Base-by-base conservation (phyloP, 2,888 invertebrate species). In the Caenorhabditis angaria region DNA sequence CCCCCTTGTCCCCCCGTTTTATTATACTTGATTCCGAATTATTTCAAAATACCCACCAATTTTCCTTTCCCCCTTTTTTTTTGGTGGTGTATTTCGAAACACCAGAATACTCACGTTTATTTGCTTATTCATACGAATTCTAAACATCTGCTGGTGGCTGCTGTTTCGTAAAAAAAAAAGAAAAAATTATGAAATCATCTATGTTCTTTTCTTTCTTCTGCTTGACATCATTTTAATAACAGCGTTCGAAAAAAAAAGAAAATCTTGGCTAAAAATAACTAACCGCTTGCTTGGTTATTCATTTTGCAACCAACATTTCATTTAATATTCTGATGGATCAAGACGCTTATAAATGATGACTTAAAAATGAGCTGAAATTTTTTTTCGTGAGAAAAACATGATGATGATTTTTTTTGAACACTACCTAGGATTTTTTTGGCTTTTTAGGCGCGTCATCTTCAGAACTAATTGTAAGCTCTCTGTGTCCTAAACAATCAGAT, bases 141-240 rank as follows among this genome's bases (percentile, higher is more conserved):
- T 18, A 14, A 12, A 41, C 41, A 41, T 41, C 41, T 41, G 41
- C n/a, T n/a, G n/a, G n/a, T n/a, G n/a, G n/a, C n/a, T n/a, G n/a
- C 41, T 14, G 10, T 41, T 12, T 18, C 18, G 14, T 18, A 41
- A 12, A 41, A 18, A 32, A 32, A 41, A 12, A 18, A 18, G 18
- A 6, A 41, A 41, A 41, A 41, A 41, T 41, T 41, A 41, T 41
- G 41, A 41, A 41, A 41, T 41, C 41, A 41, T 18, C 41, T 3
- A 41, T 10, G 10, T 41, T 14, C 18, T 41, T 41, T 41, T 14
- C 18, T 41, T 14, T 14, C 18, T 14, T 41, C 18, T 41, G 10
- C 18, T 18, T 41, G 41, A 41, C 41, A 41, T 41, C 41, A 41
- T 41, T 41, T 41, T 41, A 41, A 41, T 41, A 41, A 41, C 41